Evolutionary conservation across 1,140 invertebrate genomes (phyloP), one percentile per base, ranked within the genome.

Genomic region (Mizuhopecten yessoensis): DNA sequence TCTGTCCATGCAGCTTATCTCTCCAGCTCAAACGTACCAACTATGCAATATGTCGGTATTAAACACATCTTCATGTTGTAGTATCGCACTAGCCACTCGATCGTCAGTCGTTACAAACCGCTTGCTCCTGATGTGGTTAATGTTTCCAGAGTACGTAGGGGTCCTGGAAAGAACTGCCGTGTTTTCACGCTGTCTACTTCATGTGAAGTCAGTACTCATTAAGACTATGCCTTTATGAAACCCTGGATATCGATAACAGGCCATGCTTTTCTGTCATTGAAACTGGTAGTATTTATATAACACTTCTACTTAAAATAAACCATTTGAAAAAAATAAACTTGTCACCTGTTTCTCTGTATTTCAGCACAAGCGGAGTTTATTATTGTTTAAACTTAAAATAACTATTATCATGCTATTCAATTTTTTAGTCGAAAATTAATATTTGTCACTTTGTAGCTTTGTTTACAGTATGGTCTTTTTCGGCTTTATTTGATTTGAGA

Each of bases 1-100:
- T 75, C 57, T 75, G 57, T 75, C 57, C 57, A 75, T 75, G 11
- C 57, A 75, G 57, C 57, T 75, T 75, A 75, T 75, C 57, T 75
- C 29, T 75, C 57, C n/a, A 29, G 57, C 57, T 75, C 57, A 75
- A 75, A 75, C 57, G 57, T 75, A 75, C 57, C 57, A 75, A 75
- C 23, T 75, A 75, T 75, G 57, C 29, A 75, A 75, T 75, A 17
- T 29, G 57, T 29, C n/a, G 57, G 57, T 75, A 75, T 75, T 75
- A 75, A 75, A 75, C n/a, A 75, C 57, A 75, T 75, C 57, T 75
- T 75, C 57, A 75, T 75, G 57, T 29, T 75, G 57, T n/a, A 5
- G 57, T 23, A 75, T 75, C n/a, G 23, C 1, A 5, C 57, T 75
- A 75, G 57, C 57, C 57, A 75, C n/a, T 17, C n/a, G 57, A 29